Evolutionary conservation across 2,797 vertebrate species (phyloP).

Genomic region (Hoplostethus atlanticus): DNA sequence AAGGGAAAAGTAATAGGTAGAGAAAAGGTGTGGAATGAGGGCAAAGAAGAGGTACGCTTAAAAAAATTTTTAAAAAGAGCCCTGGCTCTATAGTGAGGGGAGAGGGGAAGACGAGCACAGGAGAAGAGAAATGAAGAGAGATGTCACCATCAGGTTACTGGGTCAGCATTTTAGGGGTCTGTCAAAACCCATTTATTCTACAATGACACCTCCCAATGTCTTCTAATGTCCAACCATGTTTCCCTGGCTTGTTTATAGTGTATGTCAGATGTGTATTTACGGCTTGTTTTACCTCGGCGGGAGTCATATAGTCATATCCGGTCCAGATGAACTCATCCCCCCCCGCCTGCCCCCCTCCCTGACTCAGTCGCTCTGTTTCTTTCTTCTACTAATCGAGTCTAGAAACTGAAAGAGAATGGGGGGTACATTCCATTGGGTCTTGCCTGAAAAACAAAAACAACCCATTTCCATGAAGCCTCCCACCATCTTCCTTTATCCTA

Average conservation of each 20-base stretch:
- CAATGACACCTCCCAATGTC: not conserved
- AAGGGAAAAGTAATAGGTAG: not conserved
- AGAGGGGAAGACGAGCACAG: not conserved
- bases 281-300: not conserved
- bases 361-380: slow-evolving; percentile 34
- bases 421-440: slow-evolving; percentile 55
- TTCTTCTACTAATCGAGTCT: slow-evolving; percentile 28
- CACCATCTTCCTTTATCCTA: slow-evolving; percentile 42
- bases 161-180: not conserved
- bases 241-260: not conserved
- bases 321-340: slow-evolving; percentile 38
- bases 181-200: too few relatives aligned
- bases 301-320: slow-evolving; percentile 50
- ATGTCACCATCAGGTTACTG: not conserved
- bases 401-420: slow-evolving; percentile 25
- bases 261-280: not conserved
- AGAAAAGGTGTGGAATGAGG: slow-evolving; percentile 1
- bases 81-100: not conserved
- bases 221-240: not conserved
- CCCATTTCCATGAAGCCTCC: slow-evolving; percentile 33
- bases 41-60: not conserved
- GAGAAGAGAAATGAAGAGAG: not conserved
- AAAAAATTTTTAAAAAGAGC: not conserved
- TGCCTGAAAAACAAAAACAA: slow-evolving; percentile 72
- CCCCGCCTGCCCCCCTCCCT: slow-evolving; percentile 4